phyloP scores from a whole-genome alignment of 2,888 invertebrate species.

The Drosophila prolongata region DNA sequence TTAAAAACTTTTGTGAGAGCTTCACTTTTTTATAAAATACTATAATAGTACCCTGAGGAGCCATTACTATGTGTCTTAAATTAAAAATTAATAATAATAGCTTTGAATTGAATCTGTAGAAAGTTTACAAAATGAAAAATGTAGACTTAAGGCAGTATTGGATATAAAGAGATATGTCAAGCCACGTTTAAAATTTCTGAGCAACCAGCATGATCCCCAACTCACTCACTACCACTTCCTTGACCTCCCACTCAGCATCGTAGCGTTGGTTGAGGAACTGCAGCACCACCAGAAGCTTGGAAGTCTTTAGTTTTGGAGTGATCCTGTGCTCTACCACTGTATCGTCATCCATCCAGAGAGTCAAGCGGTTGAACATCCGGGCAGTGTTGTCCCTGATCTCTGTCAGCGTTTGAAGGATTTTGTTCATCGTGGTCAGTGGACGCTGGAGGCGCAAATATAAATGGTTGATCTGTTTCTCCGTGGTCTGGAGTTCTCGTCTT shows the following conservation, averaged over 20 bases:
- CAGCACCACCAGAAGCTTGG: constrained; percentile 26
- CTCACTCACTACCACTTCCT: constrained; percentile 64
- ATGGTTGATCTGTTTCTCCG: constrained; percentile 5
- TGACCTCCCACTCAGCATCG: constrained; percentile 59
- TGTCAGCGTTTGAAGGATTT: constrained; percentile 9
- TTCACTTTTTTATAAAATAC: too few relatives aligned
- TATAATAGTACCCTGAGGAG: too few relatives aligned
- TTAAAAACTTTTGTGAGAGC: too few relatives aligned
- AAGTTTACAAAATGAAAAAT: too few relatives aligned
- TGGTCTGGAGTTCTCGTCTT: not conserved
- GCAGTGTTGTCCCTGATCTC: constrained; percentile 12
- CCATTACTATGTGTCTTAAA: too few relatives aligned
- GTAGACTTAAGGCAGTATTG: too few relatives aligned
- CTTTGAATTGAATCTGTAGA: too few relatives aligned
- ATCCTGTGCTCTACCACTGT: constrained; percentile 8
- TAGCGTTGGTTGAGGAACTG: constrained; percentile 48
- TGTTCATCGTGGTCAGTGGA: not conserved
- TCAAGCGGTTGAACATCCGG: constrained; percentile 36
- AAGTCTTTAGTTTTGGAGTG: not conserved
- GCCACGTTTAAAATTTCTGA: too few relatives aligned
- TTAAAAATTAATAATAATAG: too few relatives aligned
- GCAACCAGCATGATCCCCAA: not conserved
- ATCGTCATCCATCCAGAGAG: constrained; percentile 45
- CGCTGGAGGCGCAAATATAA: constrained; percentile 8
- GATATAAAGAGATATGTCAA: too few relatives aligned